These are phyloP conservation scores for Mactra quadrangularis DNA, from an alignment of 1,140 invertebrate genomes.

Conservation along the genomic window DNA sequence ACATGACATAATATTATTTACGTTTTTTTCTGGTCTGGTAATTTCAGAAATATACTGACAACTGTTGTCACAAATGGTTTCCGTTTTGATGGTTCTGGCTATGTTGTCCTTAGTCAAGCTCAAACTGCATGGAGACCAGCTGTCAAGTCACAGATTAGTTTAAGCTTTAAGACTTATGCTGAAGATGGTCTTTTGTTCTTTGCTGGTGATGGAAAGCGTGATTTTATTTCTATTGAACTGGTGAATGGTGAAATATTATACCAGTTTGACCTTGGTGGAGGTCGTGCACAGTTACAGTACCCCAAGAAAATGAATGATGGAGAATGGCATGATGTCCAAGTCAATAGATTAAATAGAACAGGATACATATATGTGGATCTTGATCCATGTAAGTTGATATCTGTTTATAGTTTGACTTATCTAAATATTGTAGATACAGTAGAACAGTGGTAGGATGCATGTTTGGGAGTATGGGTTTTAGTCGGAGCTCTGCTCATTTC, in stretches of 20 bases:
- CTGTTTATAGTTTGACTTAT: no score
- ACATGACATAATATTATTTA: no score
- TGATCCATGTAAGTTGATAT: constrained; percentile 63
- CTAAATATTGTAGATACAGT: no score
- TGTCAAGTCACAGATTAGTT: constrained; percentile 86
- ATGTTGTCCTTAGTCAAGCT: constrained; percentile 87
- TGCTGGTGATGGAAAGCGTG: constrained; percentile 87
- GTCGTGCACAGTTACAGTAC: constrained; percentile 85
- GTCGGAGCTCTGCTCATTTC: no score
- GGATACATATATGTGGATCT: constrained; percentile 88
- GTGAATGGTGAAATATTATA: constrained; percentile 88
- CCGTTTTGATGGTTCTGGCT: constrained; percentile 93
- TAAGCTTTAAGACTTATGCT: constrained; percentile 94
- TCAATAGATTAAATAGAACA: constrained; percentile 87
- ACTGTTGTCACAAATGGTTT: constrained; percentile 78
- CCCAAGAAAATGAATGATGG: constrained; percentile 89
- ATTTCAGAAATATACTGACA: constrained; percentile 69
- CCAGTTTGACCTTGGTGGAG: constrained; percentile 89
- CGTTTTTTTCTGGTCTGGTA: no score
- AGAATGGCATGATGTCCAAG: constrained; percentile 93
- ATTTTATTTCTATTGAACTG: constrained; percentile 94
- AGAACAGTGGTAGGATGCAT: background rate
- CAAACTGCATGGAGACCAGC: constrained; percentile 85
- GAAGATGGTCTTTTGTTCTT: constrained; percentile 96
- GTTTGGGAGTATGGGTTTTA: no score